These are phyloP conservation scores for Meiosimyza platycephala DNA, from an alignment of 2,888 invertebrate genomes.

Conservation along the genomic window DNA sequence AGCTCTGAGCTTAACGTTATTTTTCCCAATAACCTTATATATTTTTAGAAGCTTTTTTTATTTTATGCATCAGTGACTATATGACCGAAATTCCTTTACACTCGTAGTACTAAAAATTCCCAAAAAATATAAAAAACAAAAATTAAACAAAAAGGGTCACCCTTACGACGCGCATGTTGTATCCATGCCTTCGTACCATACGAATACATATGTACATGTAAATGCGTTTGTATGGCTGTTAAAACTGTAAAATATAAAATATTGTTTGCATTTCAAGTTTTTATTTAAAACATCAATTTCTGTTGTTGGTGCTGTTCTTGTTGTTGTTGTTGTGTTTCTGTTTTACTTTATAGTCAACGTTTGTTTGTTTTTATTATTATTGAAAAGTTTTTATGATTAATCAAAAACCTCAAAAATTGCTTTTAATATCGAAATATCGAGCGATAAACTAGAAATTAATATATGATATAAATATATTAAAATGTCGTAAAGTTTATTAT, in stretches of 20 bases:
- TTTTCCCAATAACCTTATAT: too few species aligned
- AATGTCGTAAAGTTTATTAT: conserved; percentile 38
- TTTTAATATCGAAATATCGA: conserved; percentile 9
- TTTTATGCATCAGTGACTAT: too few species aligned
- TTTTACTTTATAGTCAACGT: conserved; percentile 31
- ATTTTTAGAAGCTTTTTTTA: too few species aligned
- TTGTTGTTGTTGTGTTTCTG: background rate
- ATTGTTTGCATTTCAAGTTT: conserved; percentile 41
- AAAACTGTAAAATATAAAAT: conserved; percentile 39
- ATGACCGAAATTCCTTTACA: too few species aligned
- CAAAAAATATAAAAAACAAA: background rate
- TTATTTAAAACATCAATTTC: conserved; percentile 24
- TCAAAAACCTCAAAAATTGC: conserved; percentile 46
- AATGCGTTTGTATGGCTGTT: background rate
- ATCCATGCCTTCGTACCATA: too few species aligned
- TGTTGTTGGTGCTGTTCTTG: background rate
- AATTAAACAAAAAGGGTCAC: too few species aligned
- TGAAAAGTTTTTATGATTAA: conserved; percentile 50
- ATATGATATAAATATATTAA: conserved; percentile 31
- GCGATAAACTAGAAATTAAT: conserved; percentile 7
- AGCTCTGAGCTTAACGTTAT: too few species aligned
- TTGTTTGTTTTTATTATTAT: conserved; percentile 37
- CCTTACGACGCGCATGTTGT: too few species aligned
- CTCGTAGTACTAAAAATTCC: too few species aligned
- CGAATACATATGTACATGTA: background rate